Conservation (phyloP, 2,113 vertebrate species). For the Nestor notabilis region DNA sequence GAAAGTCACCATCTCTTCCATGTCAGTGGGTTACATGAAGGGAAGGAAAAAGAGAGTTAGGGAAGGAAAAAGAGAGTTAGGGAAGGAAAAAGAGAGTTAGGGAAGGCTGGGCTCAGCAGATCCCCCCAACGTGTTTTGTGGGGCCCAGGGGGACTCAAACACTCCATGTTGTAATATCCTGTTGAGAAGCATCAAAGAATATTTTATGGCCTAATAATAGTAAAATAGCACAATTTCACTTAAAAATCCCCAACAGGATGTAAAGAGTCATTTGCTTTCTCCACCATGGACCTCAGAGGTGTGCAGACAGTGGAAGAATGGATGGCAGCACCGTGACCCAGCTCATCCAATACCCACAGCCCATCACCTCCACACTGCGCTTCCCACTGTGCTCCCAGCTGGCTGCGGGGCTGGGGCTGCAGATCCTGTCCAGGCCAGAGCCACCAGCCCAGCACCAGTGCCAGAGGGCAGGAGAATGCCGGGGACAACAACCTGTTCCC, state of each 20-base stretch:
- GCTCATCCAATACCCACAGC: no score
- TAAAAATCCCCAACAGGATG: neutral
- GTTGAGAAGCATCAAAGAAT: neutral
- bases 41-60: neutral
- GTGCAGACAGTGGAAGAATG: neutral
- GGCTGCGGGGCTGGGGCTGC: neutral
- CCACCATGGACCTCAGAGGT: fast-evolving
- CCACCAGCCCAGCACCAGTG: no score
- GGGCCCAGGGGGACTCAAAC: neutral
- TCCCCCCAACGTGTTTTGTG: fast-evolving
- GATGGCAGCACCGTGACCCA: fast-evolving
- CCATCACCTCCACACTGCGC: neutral
- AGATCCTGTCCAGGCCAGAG: neutral
- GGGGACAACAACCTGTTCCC: neutral
- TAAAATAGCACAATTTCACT: neutral
- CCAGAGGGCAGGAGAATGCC: neutral
- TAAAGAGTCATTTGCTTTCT: neutral
- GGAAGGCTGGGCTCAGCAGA: neutral
- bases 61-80: neutral
- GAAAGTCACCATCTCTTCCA: neutral
- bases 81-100: neutral
- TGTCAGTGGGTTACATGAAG: neutral
- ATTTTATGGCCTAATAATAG: neutral
- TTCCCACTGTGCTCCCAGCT: fast-evolving
- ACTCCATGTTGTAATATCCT: neutral